phyloP scores from a whole-genome alignment of 2,888 invertebrate species.

The Monopis laevigella region DNA sequence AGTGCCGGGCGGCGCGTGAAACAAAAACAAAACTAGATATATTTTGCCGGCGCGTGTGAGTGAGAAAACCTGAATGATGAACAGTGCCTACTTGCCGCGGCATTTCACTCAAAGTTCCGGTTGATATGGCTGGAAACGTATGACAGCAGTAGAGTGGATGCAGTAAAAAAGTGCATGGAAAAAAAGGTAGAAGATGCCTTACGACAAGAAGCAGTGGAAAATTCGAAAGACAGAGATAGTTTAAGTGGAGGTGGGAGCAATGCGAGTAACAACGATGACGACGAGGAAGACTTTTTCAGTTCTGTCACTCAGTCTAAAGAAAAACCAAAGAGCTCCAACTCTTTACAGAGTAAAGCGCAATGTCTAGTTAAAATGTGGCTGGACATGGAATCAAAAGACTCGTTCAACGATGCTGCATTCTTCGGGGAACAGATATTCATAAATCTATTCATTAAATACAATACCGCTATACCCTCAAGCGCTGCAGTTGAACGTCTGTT shows the following conservation, averaged over 20 bases:
- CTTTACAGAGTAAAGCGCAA: slow-evolving; percentile 22
- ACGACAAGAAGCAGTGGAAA: slow-evolving; percentile 20
- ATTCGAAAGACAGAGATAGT: slow-evolving; percentile 19
- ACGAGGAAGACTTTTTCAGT: slow-evolving; percentile 21
- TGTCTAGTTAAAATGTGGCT: slow-evolving; percentile 25
- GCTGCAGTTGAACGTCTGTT: slow-evolving; percentile 17
- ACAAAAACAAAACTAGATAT: too few relatives aligned
- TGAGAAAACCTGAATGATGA: too few relatives aligned
- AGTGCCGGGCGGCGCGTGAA: too few relatives aligned
- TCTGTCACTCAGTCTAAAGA: slow-evolving; percentile 21
- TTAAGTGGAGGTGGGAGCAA: slow-evolving; percentile 16
- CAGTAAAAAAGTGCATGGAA: slow-evolving; percentile 17
- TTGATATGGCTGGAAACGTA: too few relatives aligned
- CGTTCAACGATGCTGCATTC: slow-evolving; percentile 24
- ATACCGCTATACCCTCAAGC: slow-evolving; percentile 19
- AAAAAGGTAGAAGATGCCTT: slow-evolving; percentile 23
- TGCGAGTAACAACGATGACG: slow-evolving; percentile 20
- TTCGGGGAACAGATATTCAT: slow-evolving; percentile 21
- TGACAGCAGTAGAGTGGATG: too few relatives aligned
- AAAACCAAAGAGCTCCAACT: slow-evolving; percentile 22
- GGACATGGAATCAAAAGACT: slow-evolving; percentile 25
- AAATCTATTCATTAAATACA: slow-evolving; percentile 18
- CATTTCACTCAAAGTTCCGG: too few relatives aligned
- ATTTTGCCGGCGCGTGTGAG: too few relatives aligned
- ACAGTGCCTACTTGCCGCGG: too few relatives aligned